A percentile compares a stretch with the other conserved stretches of the same genome.
phyloP scores from a whole-genome alignment of 2,888 invertebrate species.

The Polydrusus tereticollis region DNA sequence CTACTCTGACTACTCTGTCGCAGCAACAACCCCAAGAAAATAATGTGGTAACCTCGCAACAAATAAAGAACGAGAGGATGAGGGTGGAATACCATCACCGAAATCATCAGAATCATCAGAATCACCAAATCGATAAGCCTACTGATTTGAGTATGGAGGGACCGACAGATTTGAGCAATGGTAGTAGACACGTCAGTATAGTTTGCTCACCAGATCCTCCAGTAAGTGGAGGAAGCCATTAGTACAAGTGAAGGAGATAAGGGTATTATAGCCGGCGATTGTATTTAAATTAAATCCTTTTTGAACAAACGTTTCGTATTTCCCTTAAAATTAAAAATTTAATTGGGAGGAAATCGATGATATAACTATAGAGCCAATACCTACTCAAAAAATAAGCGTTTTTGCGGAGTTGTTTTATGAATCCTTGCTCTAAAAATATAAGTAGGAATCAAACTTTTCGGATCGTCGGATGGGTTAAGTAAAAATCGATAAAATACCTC shows the following conservation, averaged over 20 bases:
- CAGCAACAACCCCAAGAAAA: slow-evolving; percentile 17
- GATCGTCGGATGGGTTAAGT: neutral
- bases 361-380: too few relatives aligned
- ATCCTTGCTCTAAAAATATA: too few relatives aligned
- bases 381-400: too few relatives aligned
- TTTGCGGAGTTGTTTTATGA: too few relatives aligned
- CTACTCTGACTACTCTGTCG: slow-evolving; percentile 12
- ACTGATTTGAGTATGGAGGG: slow-evolving; percentile 66
- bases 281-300: too few relatives aligned
- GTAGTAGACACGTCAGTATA: slow-evolving; percentile 63
- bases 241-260: slow-evolving; percentile 43
- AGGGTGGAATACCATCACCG: slow-evolving; percentile 50
- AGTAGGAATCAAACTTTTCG: too few relatives aligned
- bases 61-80: slow-evolving; percentile 29
- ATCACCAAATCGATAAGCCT: slow-evolving; percentile 63
- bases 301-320: too few relatives aligned
- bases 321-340: neutral
- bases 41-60: too few relatives aligned
- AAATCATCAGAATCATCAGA: slow-evolving; percentile 47
- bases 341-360: too few relatives aligned
- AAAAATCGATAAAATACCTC: neutral
- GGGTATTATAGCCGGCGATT: slow-evolving; percentile 6
- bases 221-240: slow-evolving; percentile 57
- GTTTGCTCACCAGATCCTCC: slow-evolving; percentile 66
- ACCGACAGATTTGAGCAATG: slow-evolving; percentile 65